These are phyloP conservation scores for Rhincodon typus DNA, from an alignment of 2,797 vertebrate genomes.

Conservation along the genomic window DNA sequence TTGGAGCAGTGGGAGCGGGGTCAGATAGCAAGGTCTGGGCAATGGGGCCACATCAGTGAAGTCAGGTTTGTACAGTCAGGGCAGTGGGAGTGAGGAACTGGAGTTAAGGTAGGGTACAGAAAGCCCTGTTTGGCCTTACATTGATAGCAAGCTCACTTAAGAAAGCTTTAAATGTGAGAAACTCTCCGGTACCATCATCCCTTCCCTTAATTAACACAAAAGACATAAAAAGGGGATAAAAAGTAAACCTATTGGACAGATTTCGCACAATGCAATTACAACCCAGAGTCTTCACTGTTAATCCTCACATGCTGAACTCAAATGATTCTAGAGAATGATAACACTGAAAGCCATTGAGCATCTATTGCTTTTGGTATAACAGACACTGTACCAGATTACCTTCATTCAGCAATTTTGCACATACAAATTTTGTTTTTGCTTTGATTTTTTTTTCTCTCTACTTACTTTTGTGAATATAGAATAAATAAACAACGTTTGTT, in stretches of 20 bases:
- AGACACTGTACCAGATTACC: not conserved
- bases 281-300: not conserved
- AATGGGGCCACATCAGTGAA: not conserved
- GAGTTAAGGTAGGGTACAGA: not conserved
- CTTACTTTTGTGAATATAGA: not conserved
- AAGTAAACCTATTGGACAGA: not conserved
- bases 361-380: not conserved
- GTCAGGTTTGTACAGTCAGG: not conserved
- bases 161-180: not conserved
- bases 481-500: not conserved
- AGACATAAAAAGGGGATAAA: not conserved
- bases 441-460: not conserved
- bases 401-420: not conserved
- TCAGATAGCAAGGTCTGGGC: not conserved
- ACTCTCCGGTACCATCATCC: not conserved
- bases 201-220: not conserved
- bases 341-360: not conserved
- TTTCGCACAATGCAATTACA: not conserved
- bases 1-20: not conserved
- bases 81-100: not conserved
- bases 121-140: not conserved
- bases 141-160: not conserved
- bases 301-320: not conserved
- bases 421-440: not conserved
- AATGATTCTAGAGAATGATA: not conserved